These are phyloP conservation scores for Machaerirhynchus nigripectus DNA, from an alignment of 2,113 vertebrate species.

Conservation along the genomic window DNA sequence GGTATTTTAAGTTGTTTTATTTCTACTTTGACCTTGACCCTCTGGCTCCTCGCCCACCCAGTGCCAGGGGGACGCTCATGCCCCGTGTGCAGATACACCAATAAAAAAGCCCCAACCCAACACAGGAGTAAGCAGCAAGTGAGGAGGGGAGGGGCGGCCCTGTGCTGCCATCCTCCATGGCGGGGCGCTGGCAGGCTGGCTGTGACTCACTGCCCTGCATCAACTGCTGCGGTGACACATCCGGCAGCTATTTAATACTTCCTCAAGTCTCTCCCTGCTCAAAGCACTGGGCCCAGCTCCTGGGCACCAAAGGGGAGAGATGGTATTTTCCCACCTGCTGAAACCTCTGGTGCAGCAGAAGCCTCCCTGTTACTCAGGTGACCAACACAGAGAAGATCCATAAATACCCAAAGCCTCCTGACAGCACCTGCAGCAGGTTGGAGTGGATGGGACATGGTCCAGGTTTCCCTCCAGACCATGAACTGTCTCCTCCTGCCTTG, in stretches of 20 bases:
- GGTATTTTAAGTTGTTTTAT: not conserved
- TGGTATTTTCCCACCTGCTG: not conserved
- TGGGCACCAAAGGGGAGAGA: not conserved
- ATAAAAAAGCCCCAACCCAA: not conserved
- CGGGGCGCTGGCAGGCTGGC: not conserved
- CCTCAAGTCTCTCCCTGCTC: not conserved
- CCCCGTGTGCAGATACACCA: not conserved
- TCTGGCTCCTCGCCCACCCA: not conserved
- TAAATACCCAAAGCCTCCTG: not conserved
- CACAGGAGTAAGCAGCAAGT: not conserved
- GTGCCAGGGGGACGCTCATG: not conserved
- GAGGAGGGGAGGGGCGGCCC: not conserved
- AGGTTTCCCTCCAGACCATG: not conserved
- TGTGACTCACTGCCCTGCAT: not conserved
- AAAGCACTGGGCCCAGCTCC: not conserved
- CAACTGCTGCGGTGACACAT: not conserved
- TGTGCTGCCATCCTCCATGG: not conserved
- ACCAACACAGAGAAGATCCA: not conserved
- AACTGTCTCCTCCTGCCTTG: not conserved
- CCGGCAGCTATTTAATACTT: constrained; percentile 2
- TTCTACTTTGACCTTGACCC: not conserved
- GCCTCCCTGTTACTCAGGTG: not conserved
- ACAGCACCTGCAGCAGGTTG: not conserved
- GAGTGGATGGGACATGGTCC: fast-evolving
- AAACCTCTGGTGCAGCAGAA: not conserved